Percentiles rank a stretch among this genome's conserved stretches.
These are phyloP conservation scores for Toxostoma redivivum DNA, from an alignment of 2,113 vertebrate genomes.

Conservation along the genomic window DNA sequence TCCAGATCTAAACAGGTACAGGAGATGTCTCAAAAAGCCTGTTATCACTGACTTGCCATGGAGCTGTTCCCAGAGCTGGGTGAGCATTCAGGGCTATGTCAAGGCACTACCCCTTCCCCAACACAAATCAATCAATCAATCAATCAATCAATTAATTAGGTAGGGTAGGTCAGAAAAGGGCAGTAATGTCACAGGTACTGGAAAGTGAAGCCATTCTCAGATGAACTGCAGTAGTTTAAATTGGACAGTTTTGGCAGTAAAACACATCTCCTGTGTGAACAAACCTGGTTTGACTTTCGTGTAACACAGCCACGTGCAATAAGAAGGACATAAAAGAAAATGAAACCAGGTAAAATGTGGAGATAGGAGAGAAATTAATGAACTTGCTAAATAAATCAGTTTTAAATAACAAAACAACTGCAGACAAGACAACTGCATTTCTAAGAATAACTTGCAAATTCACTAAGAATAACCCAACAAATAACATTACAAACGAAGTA, in stretches of 20 bases:
- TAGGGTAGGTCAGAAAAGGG: background rate
- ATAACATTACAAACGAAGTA: background rate
- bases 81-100: rapidly evolving
- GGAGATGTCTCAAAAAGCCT: background rate
- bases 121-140: background rate
- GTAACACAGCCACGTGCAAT: background rate
- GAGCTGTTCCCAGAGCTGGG: background rate
- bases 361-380: background rate
- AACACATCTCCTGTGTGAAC: background rate
- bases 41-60: background rate
- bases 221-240: background rate
- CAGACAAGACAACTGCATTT: background rate
- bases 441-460: background rate
- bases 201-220: background rate
- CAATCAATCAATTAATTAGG: background rate
- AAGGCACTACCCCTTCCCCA: background rate
- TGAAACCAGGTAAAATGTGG: background rate
- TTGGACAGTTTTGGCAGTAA: background rate
- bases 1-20: background rate
- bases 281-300: background rate
- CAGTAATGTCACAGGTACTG: background rate
- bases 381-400: background rate
- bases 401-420: background rate
- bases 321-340: background rate
- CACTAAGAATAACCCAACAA: background rate